phyloP scores from a whole-genome alignment of 92 coral and sea anemone genomes.

The Zoanthus gigantus region DNA sequence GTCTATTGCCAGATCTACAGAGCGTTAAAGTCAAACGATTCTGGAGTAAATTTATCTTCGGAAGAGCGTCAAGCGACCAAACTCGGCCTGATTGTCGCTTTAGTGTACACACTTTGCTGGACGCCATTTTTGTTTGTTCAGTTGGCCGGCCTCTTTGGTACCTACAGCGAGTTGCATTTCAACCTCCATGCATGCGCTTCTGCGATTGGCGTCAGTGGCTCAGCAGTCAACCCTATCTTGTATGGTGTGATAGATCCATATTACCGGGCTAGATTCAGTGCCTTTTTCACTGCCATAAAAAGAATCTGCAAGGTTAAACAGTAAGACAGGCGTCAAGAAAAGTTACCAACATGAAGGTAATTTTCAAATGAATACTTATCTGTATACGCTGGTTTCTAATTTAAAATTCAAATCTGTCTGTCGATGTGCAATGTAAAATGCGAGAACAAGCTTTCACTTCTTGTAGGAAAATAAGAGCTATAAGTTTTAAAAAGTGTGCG shows the following conservation, averaged over 20 bases:
- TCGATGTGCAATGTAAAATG: too few relatives aligned
- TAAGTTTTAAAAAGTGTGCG: too few relatives aligned
- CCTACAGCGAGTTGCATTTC: constrained; percentile 86
- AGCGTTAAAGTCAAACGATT: constrained; percentile 52
- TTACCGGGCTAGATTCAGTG: constrained; percentile 59
- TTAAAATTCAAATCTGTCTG: too few relatives aligned
- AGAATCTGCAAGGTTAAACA: constrained; percentile 18
- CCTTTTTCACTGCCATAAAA: constrained; percentile 33
- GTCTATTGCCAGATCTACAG: constrained; percentile 63
- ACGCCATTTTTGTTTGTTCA: constrained; percentile 91
- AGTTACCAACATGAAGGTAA: not conserved
- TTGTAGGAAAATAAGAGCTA: too few relatives aligned
- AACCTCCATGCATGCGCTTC: constrained; percentile 96
- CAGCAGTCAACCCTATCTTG: constrained; percentile 82
- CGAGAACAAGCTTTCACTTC: too few relatives aligned
- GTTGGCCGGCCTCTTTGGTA: constrained; percentile 83
- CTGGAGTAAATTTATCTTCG: constrained; percentile 76
- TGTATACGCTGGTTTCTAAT: too few relatives aligned
- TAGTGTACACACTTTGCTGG: constrained; percentile 90
- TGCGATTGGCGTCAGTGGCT: constrained; percentile 91
- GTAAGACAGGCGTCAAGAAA: not conserved
- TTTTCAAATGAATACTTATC: too few relatives aligned
- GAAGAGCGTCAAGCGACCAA: constrained; percentile 87
- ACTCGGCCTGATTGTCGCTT: constrained; percentile 82
- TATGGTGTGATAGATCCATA: constrained; percentile 85